Percentiles rank a stretch among this genome's conserved stretches.
Evolutionary conservation across 2,113 vertebrate genomes (phyloP).

Genomic region (Myrmecobius fasciatus): DNA sequence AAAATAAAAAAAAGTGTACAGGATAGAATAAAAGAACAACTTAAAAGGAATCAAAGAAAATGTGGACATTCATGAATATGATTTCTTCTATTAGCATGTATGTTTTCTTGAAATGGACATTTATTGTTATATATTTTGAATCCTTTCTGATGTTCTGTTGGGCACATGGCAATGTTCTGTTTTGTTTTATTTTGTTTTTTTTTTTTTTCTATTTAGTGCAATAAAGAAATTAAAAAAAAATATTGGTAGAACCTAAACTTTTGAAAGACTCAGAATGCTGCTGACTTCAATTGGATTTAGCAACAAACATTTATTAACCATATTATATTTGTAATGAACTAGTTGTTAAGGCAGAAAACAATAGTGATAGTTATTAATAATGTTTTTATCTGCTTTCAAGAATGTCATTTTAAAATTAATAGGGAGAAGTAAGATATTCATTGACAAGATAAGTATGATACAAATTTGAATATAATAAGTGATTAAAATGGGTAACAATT

Average conservation of each 20-base stretch:
- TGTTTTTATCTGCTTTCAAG: not conserved
- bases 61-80: too few relatives aligned
- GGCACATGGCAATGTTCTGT: too few relatives aligned
- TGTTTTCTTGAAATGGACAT: too few relatives aligned
- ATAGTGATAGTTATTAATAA: not conserved
- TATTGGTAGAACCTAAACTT: not conserved
- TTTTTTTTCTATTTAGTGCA: too few relatives aligned
- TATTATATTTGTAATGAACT: not conserved
- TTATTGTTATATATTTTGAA: too few relatives aligned
- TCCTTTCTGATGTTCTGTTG: too few relatives aligned
- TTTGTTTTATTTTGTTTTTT: too few relatives aligned
- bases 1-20: too few relatives aligned
- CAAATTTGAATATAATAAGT: not conserved
- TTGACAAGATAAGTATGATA: not conserved
- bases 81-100: too few relatives aligned
- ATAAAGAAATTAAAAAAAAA: too few relatives aligned
- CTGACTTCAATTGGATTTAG: not conserved
- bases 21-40: too few relatives aligned
- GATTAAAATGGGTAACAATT: not conserved
- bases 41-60: too few relatives aligned
- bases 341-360: not conserved
- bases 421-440: not conserved
- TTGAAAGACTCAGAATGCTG: not conserved
- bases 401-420: not conserved
- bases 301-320: not conserved